Evolutionary conservation across 2,113 vertebrate genomes (phyloP), one percentile per base, ranked within the genome.

Genomic region (Hydropotes inermis): DNA sequence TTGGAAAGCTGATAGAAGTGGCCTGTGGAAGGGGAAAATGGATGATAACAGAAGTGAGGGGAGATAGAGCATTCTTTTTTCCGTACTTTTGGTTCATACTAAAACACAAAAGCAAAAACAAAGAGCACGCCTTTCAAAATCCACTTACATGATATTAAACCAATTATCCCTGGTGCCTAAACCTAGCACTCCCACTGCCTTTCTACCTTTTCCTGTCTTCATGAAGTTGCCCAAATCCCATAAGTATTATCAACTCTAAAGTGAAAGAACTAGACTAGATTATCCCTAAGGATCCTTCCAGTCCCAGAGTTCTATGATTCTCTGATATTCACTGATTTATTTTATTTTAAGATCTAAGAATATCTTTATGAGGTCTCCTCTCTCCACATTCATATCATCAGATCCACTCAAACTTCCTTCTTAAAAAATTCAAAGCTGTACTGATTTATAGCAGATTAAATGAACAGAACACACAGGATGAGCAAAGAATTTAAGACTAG

Each of bases 401-500:
- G 30, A 17, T 95, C 95, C 45, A 94, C 89, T 89, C 94, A 57
- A 82, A 94, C 13, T 97, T 95, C 87, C 52, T n/a, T 36, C 92
- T 27, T 52, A 47, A 79, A 98, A 86, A 88, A 97, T 74, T 58
- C 60, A 98, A 92, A 98, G 19, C 0, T 96, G 58, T 95, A 15
- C 89, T 98, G 83, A 97, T 85, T 97, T 97, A 86, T n/a, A 97
- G 81, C 93, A 96, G 92, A 97, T 93, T 98, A 97, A 97, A 88
- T 96, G 97, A 97, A 96, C 13, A 23, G 52, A 61, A 93, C 39
- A 96, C 96, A 85, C 88, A 97, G 91, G 57, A 1, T 45, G 97
- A 98, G 57, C 87, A 96, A 96, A 96, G 89, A 70, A 28, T 23
- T 91, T 45, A 47, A 64, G 61, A 98, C 87, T 97, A 98, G n/a